Evolutionary conservation across 2,888 invertebrate species (phyloP), one percentile per base, ranked within the genome.

Genomic region (Aphrophora alni): DNA sequence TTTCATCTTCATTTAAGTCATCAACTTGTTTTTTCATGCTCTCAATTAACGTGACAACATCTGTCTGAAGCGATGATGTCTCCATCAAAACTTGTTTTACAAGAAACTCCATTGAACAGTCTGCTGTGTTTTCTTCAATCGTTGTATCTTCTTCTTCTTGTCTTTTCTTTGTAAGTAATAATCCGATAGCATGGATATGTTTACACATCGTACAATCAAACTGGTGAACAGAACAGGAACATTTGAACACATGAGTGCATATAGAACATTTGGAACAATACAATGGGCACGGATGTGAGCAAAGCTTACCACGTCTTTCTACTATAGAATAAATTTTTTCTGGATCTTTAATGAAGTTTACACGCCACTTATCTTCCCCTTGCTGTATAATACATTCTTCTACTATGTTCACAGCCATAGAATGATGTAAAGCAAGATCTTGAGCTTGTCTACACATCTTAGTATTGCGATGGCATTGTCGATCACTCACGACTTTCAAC

Each of bases 181-280:
- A 5, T 24, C 77, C 70, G n/a, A 81, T 75, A 75, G 78, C 81
- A 79, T 83, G 83, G 24, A 82, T 78, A 25, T 83, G 83, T 80
- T 83, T 82, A 78, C 82, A 83, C 81, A 82, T 83, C 21, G 81
- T 78, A 59, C 75, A 70, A 72, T 82, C 81, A 51, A 81, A 77
- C 24, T 82, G 76, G 10, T 82, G 78, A 28, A 38, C 77, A 10
- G 51, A 81, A 25, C 83, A 83, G 17, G 83, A 81, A 82, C 83
- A 83, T 75, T 82, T 76, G 73, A 78, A 83, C 24, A 82, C 71
- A 77, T 83, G 83, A 26, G 83, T 79, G 78, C 83, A 83, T 24
- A 82, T 73, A 38, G 80, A 38, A 75, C 81, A 82, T 10, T 73
- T 68, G 21, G 25, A 21, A 59, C 80, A 81, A 69, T 77, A 70